phyloP scores from a whole-genome alignment of 2,113 vertebrate species.

The Centropus unirufus region DNA sequence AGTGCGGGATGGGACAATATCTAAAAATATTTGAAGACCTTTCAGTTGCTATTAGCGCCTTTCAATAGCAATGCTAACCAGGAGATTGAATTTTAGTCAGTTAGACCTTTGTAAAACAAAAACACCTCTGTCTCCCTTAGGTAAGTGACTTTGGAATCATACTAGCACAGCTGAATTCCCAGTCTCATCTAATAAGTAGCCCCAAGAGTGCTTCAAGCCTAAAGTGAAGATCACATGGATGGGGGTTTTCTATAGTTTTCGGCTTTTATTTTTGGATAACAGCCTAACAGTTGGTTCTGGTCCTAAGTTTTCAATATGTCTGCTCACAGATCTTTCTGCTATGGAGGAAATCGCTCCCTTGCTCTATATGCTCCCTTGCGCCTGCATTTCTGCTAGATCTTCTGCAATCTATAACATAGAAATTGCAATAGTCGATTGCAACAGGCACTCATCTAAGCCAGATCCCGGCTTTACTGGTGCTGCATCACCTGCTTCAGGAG shows the following conservation, averaged over 20 bases:
- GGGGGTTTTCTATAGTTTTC: fast-evolving
- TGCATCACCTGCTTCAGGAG: background rate
- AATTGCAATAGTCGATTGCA: background rate
- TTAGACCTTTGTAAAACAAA: background rate
- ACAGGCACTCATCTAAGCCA: background rate
- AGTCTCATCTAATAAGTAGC: background rate
- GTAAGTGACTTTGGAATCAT: background rate
- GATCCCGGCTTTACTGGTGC: background rate
- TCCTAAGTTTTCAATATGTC: background rate
- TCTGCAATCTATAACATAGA: fast-evolving
- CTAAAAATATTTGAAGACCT: slow-evolving; percentile 4
- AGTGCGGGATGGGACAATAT: background rate
- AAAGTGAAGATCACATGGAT: background rate
- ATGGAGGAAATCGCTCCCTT: background rate
- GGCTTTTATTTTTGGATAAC: background rate
- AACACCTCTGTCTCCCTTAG: background rate
- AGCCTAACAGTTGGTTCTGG: background rate
- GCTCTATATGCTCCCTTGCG: background rate
- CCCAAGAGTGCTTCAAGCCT: background rate
- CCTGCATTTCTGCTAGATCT: background rate
- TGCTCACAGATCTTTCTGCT: background rate
- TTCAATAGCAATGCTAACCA: background rate
- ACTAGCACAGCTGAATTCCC: background rate
- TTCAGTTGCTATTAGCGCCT: background rate
- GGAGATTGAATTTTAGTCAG: background rate